phyloP scores from a whole-genome alignment of 2,888 invertebrate species.

The Subacronicta megacephala region DNA sequence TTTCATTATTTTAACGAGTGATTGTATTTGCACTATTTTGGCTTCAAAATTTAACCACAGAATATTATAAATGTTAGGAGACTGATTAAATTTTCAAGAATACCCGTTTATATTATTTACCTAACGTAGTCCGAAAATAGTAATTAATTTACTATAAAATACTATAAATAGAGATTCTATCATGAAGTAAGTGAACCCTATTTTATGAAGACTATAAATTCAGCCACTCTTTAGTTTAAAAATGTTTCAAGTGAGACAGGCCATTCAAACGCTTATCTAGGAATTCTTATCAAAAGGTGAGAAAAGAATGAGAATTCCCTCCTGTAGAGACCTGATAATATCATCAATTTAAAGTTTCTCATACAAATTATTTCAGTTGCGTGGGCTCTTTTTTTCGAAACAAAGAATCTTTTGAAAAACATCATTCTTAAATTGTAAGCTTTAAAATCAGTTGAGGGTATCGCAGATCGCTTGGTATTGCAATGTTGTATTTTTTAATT shows the following conservation, averaged over 20 bases:
- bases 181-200: conserved; percentile 20
- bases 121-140: too few species aligned
- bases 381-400: conserved; percentile 1
- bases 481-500: too few species aligned
- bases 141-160: too few species aligned
- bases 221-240: conserved; percentile 35
- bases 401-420: too few species aligned
- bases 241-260: conserved; percentile 32
- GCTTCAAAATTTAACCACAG: too few species aligned
- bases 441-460: too few species aligned
- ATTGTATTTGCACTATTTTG: neutral
- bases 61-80: too few species aligned
- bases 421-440: too few species aligned
- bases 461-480: too few species aligned
- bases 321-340: conserved; percentile 25
- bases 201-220: conserved; percentile 47
- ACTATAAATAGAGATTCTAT: conserved; percentile 30
- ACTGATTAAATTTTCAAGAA: too few species aligned
- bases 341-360: conserved; percentile 43
- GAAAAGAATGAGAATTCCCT: conserved; percentile 25
- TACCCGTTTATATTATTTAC: too few species aligned
- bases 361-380: conserved; percentile 11
- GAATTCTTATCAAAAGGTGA: conserved; percentile 34
- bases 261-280: conserved; percentile 28
- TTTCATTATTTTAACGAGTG: neutral